Evolutionary conservation across 2,888 invertebrate species (phyloP).

Genomic region (Lamellibrachia satsuma): DNA sequence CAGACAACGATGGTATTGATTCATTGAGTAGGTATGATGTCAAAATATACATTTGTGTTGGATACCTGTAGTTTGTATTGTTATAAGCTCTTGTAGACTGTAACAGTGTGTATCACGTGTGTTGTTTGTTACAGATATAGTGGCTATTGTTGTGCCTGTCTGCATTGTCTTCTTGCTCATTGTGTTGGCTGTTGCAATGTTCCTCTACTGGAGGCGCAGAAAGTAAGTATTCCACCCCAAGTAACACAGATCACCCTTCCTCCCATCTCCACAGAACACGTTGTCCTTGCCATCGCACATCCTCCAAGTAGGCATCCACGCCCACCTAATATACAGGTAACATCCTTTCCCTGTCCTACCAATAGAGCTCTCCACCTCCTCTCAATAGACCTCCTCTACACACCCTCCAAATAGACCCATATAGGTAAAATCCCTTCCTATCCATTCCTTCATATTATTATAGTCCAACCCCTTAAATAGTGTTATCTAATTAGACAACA

Average conservation of each 20-base stretch:
- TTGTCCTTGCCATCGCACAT: neutral
- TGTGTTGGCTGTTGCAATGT: slow-evolving; percentile 36
- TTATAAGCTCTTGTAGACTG: neutral
- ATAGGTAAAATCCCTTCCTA: neutral
- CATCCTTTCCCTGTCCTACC: neutral
- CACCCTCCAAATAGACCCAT: neutral
- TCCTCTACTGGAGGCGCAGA: slow-evolving; percentile 43
- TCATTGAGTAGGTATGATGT: too few relatives aligned
- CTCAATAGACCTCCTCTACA: neutral
- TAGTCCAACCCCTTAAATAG: neutral
- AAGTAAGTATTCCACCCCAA: slow-evolving; percentile 41
- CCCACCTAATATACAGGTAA: neutral
- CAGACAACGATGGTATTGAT: too few relatives aligned
- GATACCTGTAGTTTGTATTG: neutral
- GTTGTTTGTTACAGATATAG: slow-evolving; percentile 36
- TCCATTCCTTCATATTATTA: neutral
- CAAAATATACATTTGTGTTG: neutral
- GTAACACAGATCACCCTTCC: neutral
- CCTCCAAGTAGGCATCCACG: neutral
- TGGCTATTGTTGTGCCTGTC: slow-evolving; percentile 46
- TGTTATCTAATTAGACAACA: too few relatives aligned
- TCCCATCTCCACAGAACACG: neutral
- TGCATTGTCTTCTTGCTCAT: slow-evolving; percentile 41
- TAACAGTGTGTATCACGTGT: neutral
- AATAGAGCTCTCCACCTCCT: neutral